A percentile compares a stretch with the other conserved stretches of the same genome.
These are phyloP conservation scores for Haliclystus octoradiatus DNA, from an alignment of 30 jellyfish, hydroid and myxozoan species.

Conservation along the genomic window DNA sequence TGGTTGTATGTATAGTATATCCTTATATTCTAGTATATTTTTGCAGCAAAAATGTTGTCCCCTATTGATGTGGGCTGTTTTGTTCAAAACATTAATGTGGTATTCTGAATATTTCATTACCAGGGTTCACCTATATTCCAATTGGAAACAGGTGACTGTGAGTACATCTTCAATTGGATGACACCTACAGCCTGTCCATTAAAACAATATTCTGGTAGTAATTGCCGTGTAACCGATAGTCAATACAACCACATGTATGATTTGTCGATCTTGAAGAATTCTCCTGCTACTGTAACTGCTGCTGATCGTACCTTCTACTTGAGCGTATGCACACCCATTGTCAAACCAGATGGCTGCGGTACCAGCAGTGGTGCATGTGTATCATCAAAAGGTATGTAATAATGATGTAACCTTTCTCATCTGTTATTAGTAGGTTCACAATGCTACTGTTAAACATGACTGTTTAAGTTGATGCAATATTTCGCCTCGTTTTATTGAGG, in stretches of 20 bases:
- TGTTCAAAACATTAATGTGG: too few relatives aligned
- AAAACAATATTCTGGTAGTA: conserved; percentile 1
- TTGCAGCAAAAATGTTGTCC: too few relatives aligned
- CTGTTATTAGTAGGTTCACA: too few relatives aligned
- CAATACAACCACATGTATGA: conserved; percentile 33
- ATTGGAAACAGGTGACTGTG: conserved; percentile 46
- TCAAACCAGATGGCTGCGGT: conserved; percentile 36
- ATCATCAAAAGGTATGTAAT: not conserved
- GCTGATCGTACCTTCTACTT: not conserved
- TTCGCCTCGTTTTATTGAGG: too few relatives aligned
- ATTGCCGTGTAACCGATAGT: conserved; percentile 39
- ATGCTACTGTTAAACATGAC: too few relatives aligned
- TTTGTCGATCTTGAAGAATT: conserved; percentile 9
- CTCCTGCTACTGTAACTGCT: not conserved
- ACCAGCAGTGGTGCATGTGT: conserved; percentile 27
- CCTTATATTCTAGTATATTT: not conserved
- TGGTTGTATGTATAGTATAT: not conserved
- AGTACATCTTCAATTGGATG: conserved; percentile 51
- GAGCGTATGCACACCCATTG: conserved; percentile 1
- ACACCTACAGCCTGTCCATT: conserved; percentile 74
- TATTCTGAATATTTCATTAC: not conserved
- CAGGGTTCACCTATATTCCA: conserved; percentile 80
- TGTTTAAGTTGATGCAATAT: too few relatives aligned
- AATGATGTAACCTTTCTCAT: too few relatives aligned
- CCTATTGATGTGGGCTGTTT: too few relatives aligned